Evolutionary conservation across 2,113 vertebrate genomes (phyloP), one percentile per base, ranked within the genome.

Genomic region (Symphodus melops): DNA sequence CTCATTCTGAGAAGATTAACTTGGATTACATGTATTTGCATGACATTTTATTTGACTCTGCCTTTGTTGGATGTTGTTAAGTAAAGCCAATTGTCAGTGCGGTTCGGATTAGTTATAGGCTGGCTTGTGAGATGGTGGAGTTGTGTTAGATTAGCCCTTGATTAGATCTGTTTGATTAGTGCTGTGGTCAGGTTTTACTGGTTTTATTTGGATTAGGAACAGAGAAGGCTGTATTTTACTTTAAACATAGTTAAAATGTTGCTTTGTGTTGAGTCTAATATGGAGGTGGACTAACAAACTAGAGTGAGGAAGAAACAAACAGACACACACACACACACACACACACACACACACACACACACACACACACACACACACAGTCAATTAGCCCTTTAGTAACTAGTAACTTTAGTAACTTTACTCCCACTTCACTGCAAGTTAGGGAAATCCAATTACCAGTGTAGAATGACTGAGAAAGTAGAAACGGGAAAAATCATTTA

Each of bases 361-460:
- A 23, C 61, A 74, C 60, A 65, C 63, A 62, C 56, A 51, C 46
- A 37, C 5, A 39, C 23, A 57, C 4, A 37, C 62, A 64, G 54
- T 53, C 37, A 68, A 19, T 37, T 72, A 72, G 57, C 53, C 70
- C 63, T 79, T 73, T 70, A 86, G 86, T 85, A 83, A 85, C 85
- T 69, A 86, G 86, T 90, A n/a, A n/a, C 63, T 79, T 73, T 70
- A 86, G 86, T 85, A 83, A 85, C 85, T 69, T 91, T 82, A 81
- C 61, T 90, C 72, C 72, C 85, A 83, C 87, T 87, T 83, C 66
- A 79, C 77, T 77, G 62, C 79, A 83, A 89, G 79, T 89, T 81
- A 67, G 80, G 78, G 75, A 86, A 90, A 90, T 89, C 83, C 88
- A 93, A 93, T 93, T 92, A 92, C 81, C 72, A 72, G 68, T 84